phyloP scores from a whole-genome alignment of 2,113 vertebrate species.

The Melospiza melodia region DNA sequence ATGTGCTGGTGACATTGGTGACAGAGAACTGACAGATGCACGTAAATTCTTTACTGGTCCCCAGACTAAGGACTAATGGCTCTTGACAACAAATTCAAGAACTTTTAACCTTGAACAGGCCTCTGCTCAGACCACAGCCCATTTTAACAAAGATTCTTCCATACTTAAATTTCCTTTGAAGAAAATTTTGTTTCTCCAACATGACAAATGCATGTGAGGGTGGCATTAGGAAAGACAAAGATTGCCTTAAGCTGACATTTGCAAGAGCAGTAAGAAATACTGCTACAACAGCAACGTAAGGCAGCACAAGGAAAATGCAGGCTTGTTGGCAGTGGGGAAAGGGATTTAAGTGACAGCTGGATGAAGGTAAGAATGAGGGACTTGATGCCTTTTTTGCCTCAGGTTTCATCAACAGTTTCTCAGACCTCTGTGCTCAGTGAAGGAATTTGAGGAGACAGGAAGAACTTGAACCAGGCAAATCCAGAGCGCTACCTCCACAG shows the following conservation, averaged over 20 bases:
- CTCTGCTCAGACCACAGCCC: not conserved
- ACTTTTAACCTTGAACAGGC: not conserved
- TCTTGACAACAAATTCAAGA: not conserved
- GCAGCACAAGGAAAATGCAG: not conserved
- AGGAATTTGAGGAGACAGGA: rapidly evolving
- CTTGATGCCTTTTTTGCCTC: not conserved
- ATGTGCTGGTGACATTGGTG: not conserved
- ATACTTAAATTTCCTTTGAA: not conserved
- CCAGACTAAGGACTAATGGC: not conserved
- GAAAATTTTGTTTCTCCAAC: not conserved
- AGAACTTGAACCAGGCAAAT: not conserved
- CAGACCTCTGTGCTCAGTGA: not conserved
- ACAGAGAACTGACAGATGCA: not conserved
- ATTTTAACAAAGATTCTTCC: not conserved
- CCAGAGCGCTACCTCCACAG: not conserved
- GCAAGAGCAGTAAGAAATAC: not conserved
- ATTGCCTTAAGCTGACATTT: not conserved
- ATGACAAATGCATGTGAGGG: not conserved
- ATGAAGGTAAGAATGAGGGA: not conserved
- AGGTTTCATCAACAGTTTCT: not conserved
- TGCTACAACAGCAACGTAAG: not conserved
- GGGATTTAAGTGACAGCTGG: not conserved
- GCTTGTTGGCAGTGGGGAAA: not conserved
- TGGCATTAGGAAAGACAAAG: not conserved
- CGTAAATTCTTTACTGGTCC: not conserved